Percentiles rank a stretch among this genome's conserved stretches.
These are phyloP conservation scores for Notoglanidium macrostoma DNA, from an alignment of 2,797 vertebrate genomes.

Conservation along the genomic window DNA sequence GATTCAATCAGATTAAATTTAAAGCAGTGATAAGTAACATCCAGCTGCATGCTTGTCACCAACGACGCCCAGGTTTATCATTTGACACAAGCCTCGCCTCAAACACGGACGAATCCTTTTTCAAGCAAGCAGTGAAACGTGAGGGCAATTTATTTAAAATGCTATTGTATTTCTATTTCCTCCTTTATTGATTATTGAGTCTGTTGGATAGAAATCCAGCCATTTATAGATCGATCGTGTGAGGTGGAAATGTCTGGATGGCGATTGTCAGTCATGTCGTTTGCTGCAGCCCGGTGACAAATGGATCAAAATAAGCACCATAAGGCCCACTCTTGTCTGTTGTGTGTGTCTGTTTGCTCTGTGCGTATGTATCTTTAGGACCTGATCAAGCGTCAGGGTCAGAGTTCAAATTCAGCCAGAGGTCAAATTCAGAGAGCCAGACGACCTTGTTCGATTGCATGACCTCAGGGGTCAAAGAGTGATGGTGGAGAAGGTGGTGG, in stretches of 20 bases:
- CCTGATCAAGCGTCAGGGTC: constrained; percentile 76
- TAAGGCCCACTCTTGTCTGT: constrained; percentile 71
- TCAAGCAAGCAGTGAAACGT: background rate
- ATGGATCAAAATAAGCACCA: constrained; percentile 76
- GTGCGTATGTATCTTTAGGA: constrained; percentile 66
- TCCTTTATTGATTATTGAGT: constrained; percentile 21
- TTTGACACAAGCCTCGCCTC: background rate
- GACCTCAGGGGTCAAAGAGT: constrained; percentile 72
- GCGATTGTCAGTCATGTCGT: background rate
- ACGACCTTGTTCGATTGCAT: constrained; percentile 75
- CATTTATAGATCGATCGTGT: background rate
- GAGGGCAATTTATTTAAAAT: constrained; percentile 20
- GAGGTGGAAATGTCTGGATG: background rate
- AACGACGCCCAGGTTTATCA: background rate
- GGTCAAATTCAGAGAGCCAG: constrained; percentile 80
- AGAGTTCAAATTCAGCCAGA: constrained; percentile 77
- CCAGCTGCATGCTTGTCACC: background rate
- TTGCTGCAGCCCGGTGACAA: constrained; percentile 34
- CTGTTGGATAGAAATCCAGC: background rate
- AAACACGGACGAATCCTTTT: background rate
- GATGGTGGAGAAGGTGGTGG: constrained; percentile 62
- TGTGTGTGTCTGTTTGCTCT: constrained; percentile 27
- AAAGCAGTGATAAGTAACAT: constrained; percentile 23
- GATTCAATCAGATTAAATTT: constrained; percentile 7
- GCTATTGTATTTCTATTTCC: constrained; percentile 29